Percentiles rank a stretch among this genome's conserved stretches.
phyloP scores from a whole-genome alignment of 2,888 invertebrate species.

The Lasioglossum zephyrum region DNA sequence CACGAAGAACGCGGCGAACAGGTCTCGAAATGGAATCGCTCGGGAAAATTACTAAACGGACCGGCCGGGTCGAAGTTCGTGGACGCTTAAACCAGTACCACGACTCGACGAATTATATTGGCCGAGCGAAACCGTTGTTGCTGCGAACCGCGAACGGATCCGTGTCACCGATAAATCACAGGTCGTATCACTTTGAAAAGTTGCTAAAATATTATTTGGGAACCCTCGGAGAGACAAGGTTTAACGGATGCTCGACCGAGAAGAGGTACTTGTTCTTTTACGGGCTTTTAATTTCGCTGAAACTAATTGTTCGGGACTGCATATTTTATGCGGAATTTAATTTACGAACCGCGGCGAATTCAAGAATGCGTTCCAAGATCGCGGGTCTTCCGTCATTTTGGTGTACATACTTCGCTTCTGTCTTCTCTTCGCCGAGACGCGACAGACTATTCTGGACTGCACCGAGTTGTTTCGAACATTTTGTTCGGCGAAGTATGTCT shows the following conservation, averaged over 20 bases:
- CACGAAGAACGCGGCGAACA: conserved; percentile 64
- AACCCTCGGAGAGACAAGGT: not conserved
- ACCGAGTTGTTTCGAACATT: not conserved
- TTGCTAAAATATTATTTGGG: not conserved
- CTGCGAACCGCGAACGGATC: not conserved
- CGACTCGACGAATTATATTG: conserved; percentile 6
- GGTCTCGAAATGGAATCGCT: conserved; percentile 59
- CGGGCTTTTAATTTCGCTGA: not conserved
- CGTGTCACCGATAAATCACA: not conserved
- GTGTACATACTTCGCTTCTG: too few relatives aligned
- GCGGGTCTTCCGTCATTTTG: not conserved
- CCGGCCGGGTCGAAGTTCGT: conserved; percentile 61
- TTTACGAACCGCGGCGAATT: not conserved
- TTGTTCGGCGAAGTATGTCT: not conserved
- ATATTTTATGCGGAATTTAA: not conserved
- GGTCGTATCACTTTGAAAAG: not conserved
- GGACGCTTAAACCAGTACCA: conserved; percentile 42
- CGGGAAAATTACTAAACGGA: conserved; percentile 59
- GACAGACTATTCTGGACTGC: not conserved
- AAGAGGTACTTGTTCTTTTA: not conserved
- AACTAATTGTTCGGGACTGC: not conserved
- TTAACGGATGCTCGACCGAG: not conserved
- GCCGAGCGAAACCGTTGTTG: not conserved
- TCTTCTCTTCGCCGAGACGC: not conserved
- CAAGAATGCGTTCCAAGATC: conserved; percentile 1